Conservation (phyloP, 2,888 invertebrate genomes). For the Tortricodes alternella region DNA sequence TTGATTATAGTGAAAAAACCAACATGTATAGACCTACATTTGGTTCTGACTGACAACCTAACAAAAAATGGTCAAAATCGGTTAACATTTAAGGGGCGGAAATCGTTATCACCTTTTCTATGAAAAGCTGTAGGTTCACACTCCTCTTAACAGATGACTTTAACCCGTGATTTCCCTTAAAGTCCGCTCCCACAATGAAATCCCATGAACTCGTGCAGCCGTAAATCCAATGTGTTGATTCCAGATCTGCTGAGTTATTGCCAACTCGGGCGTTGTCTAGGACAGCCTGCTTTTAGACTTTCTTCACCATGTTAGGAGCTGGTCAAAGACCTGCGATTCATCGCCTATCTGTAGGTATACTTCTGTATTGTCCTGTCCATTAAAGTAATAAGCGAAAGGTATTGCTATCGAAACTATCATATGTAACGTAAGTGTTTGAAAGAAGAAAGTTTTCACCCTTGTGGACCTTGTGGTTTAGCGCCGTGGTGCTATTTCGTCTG, state of each 20-base stretch:
- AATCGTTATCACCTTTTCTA: too few relatives aligned
- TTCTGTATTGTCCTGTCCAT: conserved; percentile 26
- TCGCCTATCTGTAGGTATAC: too few relatives aligned
- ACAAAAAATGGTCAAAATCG: too few relatives aligned
- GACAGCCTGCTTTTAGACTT: conserved; percentile 57
- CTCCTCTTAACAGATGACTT: conserved; percentile 32
- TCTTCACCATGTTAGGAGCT: conserved; percentile 70
- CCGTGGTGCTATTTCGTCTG: conserved; percentile 33
- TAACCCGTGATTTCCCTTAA: conserved; percentile 34
- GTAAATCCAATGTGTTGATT: conserved; percentile 58
- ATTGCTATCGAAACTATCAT: conserved; percentile 31
- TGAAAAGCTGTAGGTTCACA: too few relatives aligned
- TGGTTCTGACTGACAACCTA: too few relatives aligned
- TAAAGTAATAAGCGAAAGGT: conserved; percentile 37
- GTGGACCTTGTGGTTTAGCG: conserved; percentile 35
- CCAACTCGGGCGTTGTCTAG: conserved; percentile 44
- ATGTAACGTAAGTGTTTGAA: conserved; percentile 33
- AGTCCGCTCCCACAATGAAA: conserved; percentile 30
- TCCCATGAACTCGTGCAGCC: conserved; percentile 43
- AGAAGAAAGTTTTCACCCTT: conserved; percentile 38
- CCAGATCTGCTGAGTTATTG: conserved; percentile 64
- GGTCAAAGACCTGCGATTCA: conserved; percentile 48
- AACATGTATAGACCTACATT: too few relatives aligned
- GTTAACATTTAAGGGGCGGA: too few relatives aligned
- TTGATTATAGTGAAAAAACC: too few relatives aligned